phyloP scores from a whole-genome alignment of 1,140 invertebrate genomes.

The Leptopilina clavipes region DNA sequence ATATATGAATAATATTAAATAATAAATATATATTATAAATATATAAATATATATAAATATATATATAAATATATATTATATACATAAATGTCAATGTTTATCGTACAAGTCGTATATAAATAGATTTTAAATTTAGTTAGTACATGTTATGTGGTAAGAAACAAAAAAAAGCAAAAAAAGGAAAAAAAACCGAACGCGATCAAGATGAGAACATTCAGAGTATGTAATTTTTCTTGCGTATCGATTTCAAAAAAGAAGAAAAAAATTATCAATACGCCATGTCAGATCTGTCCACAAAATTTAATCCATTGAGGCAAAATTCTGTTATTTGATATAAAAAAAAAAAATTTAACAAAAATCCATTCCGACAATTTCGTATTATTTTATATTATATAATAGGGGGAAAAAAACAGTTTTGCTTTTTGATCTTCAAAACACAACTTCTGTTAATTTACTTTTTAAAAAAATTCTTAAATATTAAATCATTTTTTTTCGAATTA shows the following conservation, averaged over 20 bases:
- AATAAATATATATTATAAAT: slow-evolving; percentile 56
- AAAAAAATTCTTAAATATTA: too few relatives aligned
- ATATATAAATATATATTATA: slow-evolving; percentile 53
- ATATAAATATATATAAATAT: slow-evolving; percentile 54
- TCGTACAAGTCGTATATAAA: slow-evolving; percentile 69
- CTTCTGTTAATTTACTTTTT: too few relatives aligned
- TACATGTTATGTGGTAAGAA: slow-evolving; percentile 62
- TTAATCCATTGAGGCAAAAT: slow-evolving; percentile 34
- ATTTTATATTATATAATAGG: too few relatives aligned
- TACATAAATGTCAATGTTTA: slow-evolving; percentile 68
- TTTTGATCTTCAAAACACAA: too few relatives aligned
- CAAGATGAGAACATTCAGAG: slow-evolving; percentile 15
- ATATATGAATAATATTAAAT: slow-evolving; percentile 64
- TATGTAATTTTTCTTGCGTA: slow-evolving; percentile 37
- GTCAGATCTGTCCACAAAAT: slow-evolving; percentile 46
- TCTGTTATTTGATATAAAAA: slow-evolving; percentile 2
- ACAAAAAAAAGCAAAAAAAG: slow-evolving; percentile 35
- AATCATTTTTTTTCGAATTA: too few relatives aligned
- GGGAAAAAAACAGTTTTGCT: not conserved
- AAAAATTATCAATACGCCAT: slow-evolving; percentile 36
- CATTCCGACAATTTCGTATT: not conserved
- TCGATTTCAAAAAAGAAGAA: slow-evolving; percentile 15
- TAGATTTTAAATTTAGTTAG: slow-evolving; percentile 64
- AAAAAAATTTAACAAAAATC: not conserved
- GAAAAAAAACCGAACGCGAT: not conserved